A percentile compares a stretch with the other conserved stretches of the same genome.
These are phyloP conservation scores for Carassius auratus DNA, from an alignment of 2,113 vertebrate species.

Conservation along the genomic window DNA sequence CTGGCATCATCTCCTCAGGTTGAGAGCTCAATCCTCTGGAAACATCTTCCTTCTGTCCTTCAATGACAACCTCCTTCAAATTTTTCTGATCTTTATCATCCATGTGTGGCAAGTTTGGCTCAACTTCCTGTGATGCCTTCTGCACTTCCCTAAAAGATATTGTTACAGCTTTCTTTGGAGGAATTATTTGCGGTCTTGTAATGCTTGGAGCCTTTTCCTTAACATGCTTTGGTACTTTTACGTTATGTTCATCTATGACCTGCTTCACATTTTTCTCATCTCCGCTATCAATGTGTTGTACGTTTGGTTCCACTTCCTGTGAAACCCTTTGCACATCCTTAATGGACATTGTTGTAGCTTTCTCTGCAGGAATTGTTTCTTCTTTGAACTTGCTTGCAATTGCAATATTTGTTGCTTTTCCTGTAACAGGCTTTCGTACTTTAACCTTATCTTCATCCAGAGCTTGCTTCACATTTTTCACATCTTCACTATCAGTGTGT, in stretches of 20 bases:
- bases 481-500: background rate
- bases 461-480: background rate
- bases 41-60: background rate
- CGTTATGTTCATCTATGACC: conserved; percentile 6
- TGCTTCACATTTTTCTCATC: background rate
- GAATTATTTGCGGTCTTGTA: background rate
- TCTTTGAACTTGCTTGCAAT: background rate
- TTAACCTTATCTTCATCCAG: conserved; percentile 10
- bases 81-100: conserved; percentile 2
- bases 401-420: conserved; percentile 36
- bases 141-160: background rate
- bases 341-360: background rate
- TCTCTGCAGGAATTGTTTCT: background rate
- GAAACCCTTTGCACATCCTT: background rate
- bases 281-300: background rate
- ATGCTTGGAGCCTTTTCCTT: conserved; percentile 30
- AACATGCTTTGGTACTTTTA: background rate
- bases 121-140: background rate
- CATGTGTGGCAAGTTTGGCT: background rate
- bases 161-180: background rate
- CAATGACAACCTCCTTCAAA: background rate
- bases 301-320: background rate
- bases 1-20: background rate
- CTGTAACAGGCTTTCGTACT: background rate
- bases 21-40: background rate